Evolutionary conservation across 2,113 vertebrate genomes (phyloP), one percentile per base, ranked within the genome.

Genomic region (Vidua macroura): DNA sequence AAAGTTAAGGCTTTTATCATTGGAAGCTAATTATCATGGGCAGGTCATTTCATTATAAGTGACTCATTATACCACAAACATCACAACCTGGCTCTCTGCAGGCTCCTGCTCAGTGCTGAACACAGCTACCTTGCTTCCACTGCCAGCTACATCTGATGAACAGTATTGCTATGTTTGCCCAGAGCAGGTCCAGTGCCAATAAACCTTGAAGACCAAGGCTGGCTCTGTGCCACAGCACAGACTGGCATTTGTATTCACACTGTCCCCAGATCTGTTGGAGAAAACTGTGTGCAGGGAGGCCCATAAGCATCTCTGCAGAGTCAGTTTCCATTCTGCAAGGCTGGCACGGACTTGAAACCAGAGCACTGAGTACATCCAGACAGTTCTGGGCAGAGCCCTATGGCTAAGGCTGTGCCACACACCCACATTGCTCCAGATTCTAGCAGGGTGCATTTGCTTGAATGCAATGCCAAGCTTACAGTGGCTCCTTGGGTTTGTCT

Each of bases 351-450:
- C 37, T n/a, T 86, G 48, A 13, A 85, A 41, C 30, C 3, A 2
- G 49, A 83, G 37, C 11, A 35, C 10, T 0, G 0, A 44, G 6
- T 19, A 27, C 22, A 56, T 48, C 24, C 80, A 39, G 37, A 48
- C 19, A 53, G 31, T 35, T 67, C 64, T 22, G 13, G 22, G 31
- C 52, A 84, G 21, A 73, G 24, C 15, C 3, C 1, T 3, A 1
- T 37, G n/a, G 24, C 52, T 64, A 28, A 8, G 33, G 14, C 30
- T 80, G 39, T 44, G 52, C 18, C 4, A 1, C 39, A 51, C 30
- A 31, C 8, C 16, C 28, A 3, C 44, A 55, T 17, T 4, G 2
- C 46, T 63, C 21, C 48, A 70, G 13, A 23, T 64, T 49, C 37
- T 70, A 56, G 41, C 0, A 0, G 49, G 8, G 13, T 53, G 8